A percentile compares a stretch with the other conserved stretches of the same genome.
Evolutionary conservation across 2,797 vertebrate genomes (phyloP).

Genomic region (Brotula barbata): DNA sequence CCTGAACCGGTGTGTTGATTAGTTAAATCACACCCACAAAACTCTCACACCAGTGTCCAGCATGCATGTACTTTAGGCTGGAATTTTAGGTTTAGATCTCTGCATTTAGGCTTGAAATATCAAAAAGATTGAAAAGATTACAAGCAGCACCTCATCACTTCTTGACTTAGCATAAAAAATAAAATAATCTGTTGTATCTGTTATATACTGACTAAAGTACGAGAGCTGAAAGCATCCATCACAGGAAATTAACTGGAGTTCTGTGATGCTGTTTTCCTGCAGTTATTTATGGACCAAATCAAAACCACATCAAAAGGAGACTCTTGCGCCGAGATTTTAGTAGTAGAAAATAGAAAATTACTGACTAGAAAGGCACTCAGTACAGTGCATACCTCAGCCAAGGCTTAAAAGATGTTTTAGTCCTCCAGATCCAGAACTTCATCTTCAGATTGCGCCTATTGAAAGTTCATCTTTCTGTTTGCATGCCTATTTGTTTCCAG

Average conservation of each 20-base stretch:
- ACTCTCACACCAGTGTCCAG: constrained; percentile 6
- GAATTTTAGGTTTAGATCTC: not conserved
- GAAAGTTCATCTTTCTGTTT: too few relatives aligned
- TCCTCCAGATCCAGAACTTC: too few relatives aligned
- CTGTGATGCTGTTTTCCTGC: not conserved
- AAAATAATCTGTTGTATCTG: not conserved
- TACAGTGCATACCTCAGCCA: too few relatives aligned
- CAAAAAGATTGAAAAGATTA: too few relatives aligned
- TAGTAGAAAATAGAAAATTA: too few relatives aligned
- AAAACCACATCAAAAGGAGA: not conserved
- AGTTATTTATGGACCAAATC: not conserved
- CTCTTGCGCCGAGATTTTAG: not conserved
- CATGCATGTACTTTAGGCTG: not conserved
- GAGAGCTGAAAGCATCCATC: not conserved
- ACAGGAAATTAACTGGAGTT: not conserved
- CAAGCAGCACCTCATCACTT: too few relatives aligned
- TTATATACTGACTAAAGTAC: not conserved
- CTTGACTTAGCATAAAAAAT: not conserved
- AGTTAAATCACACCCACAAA: constrained; percentile 18
- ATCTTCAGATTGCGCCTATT: too few relatives aligned
- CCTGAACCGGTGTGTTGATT: constrained; percentile 16
- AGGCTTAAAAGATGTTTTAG: too few relatives aligned
- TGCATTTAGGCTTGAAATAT: not conserved
- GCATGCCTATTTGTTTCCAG: too few relatives aligned
- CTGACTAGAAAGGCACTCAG: too few relatives aligned